A percentile compares a stretch with the other conserved stretches of the same genome.
Conservation (phyloP, 2,888 invertebrate genomes). For the Epistrophella euchroma region DNA sequence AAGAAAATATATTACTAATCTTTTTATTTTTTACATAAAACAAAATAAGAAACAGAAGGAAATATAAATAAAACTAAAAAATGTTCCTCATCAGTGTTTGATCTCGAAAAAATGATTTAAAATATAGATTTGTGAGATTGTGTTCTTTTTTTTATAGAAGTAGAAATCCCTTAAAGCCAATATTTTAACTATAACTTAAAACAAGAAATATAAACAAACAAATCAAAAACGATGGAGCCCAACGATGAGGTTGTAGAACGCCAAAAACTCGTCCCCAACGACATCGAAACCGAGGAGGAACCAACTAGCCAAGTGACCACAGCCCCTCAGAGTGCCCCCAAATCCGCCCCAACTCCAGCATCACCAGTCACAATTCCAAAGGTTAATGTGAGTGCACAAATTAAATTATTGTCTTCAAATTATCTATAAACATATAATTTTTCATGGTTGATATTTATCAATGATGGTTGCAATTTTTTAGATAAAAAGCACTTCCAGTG, state of each 20-base stretch:
- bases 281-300: slow-evolving; percentile 83
- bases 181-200: not conserved
- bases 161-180: slow-evolving; percentile 30
- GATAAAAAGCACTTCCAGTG: slow-evolving; percentile 83
- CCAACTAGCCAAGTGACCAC: slow-evolving; percentile 78
- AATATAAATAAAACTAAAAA: slow-evolving; percentile 41
- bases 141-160: not conserved
- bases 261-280: slow-evolving; percentile 83
- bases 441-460: not conserved
- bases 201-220: slow-evolving; percentile 20
- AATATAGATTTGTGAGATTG: not conserved
- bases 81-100: slow-evolving; percentile 68
- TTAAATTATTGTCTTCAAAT: not conserved
- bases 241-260: slow-evolving; percentile 84
- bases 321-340: slow-evolving; percentile 79
- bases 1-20: slow-evolving; percentile 51
- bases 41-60: slow-evolving; percentile 25
- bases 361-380: slow-evolving; percentile 82
- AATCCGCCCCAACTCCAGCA: slow-evolving; percentile 82
- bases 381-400: slow-evolving; percentile 78
- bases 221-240: slow-evolving; percentile 80
- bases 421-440: no score
- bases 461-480: slow-evolving; percentile 53
- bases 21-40: slow-evolving; percentile 49
- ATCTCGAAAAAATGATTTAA: slow-evolving; percentile 60